phyloP scores from a whole-genome alignment of 2,797 vertebrate species.

The Nyctibius grandis region DNA sequence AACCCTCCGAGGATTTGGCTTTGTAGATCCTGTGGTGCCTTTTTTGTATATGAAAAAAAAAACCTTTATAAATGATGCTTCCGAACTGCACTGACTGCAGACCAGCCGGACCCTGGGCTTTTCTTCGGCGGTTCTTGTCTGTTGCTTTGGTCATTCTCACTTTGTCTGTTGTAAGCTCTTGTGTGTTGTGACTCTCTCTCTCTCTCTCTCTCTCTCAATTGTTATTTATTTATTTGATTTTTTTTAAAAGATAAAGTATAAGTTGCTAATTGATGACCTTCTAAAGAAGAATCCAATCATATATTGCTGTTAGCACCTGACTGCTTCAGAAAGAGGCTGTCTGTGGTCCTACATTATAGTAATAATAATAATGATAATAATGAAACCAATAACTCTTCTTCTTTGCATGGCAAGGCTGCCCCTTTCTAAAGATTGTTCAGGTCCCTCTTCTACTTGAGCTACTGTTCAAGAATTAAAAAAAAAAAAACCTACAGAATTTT shows the following conservation, averaged over 20 bases:
- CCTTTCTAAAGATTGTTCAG: background rate
- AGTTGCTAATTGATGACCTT: conserved; percentile 63
- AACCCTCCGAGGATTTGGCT: conserved; percentile 32
- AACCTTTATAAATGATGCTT: conserved; percentile 60
- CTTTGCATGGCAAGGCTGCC: conserved; percentile 59
- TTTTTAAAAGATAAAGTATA: conserved; percentile 4
- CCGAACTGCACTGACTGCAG: conserved; percentile 46
- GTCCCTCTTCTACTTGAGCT: conserved; percentile 10
- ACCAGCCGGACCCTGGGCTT: conserved; percentile 55
- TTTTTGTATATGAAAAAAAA: conserved; percentile 71
- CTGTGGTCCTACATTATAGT: background rate
- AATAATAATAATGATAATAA: background rate
- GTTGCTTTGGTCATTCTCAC: conserved; percentile 19
- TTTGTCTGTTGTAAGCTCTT: conserved; percentile 24
- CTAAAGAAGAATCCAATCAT: background rate
- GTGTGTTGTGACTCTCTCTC: background rate
- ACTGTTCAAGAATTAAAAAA: background rate
- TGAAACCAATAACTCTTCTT: conserved; percentile 21
- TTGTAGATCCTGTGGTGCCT: conserved; percentile 91
- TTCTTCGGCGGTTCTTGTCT: conserved; percentile 18
- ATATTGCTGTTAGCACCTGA: conserved; percentile 36
- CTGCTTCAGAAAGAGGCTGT: conserved; percentile 42
- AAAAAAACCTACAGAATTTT: background rate
- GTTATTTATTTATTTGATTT: conserved; percentile 52
- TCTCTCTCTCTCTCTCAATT: background rate